Evolutionary conservation across 2,113 vertebrate genomes (phyloP).

Genomic region (Anarrhichthys ocellatus): DNA sequence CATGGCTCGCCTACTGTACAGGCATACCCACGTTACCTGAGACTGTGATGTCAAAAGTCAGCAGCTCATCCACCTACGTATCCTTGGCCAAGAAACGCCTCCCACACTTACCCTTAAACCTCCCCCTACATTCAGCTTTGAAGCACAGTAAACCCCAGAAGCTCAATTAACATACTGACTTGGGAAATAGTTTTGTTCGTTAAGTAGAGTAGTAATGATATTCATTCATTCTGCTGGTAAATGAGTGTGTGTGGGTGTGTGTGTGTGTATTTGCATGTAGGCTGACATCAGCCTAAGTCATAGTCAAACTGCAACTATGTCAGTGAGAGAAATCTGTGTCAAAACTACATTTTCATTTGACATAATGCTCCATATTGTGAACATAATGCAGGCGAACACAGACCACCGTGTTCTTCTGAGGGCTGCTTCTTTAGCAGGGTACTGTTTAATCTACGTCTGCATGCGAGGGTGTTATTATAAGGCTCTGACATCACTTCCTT

Average conservation of each 20-base stretch:
- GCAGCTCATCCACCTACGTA: constrained; percentile 19
- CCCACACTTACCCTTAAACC: constrained; percentile 57
- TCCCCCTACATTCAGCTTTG: constrained; percentile 3
- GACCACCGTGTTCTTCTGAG: background rate
- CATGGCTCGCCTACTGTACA: background rate
- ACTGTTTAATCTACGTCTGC: constrained; percentile 13
- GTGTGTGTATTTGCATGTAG: constrained; percentile 40
- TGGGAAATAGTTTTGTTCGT: constrained; percentile 49
- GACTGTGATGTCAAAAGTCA: constrained; percentile 29
- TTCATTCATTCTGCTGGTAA: constrained; percentile 64
- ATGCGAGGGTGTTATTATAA: background rate
- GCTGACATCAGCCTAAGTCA: background rate
- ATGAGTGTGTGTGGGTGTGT: constrained; percentile 9
- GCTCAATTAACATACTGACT: constrained; percentile 55
- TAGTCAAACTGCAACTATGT: constrained; percentile 37
- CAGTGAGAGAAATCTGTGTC: background rate
- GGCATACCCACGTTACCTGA: background rate
- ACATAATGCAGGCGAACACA: background rate
- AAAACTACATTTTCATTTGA: constrained; percentile 13
- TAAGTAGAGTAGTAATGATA: background rate
- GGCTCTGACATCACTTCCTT: constrained; percentile 66
- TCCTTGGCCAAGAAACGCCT: constrained; percentile 40
- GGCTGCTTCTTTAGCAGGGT: background rate
- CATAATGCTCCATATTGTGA: background rate
- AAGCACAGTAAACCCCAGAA: constrained; percentile 34